Evolutionary conservation across 2,888 invertebrate genomes (phyloP).

Genomic region (Lordiphosa andalusiaca): DNA sequence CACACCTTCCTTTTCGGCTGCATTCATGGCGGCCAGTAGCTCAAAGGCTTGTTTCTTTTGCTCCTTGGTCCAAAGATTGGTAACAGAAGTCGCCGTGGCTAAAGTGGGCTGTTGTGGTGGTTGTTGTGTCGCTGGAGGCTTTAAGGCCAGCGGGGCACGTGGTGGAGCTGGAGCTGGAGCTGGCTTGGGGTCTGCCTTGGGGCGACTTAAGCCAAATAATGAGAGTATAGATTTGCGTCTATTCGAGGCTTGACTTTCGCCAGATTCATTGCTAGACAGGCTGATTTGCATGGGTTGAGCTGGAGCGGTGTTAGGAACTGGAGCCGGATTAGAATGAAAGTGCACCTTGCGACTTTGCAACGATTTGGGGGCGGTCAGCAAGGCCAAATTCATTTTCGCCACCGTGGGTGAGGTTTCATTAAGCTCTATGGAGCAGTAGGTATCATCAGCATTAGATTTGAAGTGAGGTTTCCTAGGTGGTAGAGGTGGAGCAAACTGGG

Average conservation of each 20-base stretch:
- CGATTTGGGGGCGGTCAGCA: slow-evolving; percentile 65
- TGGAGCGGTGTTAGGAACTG: neutral
- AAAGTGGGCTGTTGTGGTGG: slow-evolving; percentile 20
- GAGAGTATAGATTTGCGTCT: slow-evolving; percentile 76
- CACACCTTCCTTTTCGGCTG: slow-evolving; percentile 49
- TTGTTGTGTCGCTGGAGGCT: slow-evolving; percentile 39
- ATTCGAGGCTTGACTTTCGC: slow-evolving; percentile 58
- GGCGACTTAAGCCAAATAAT: slow-evolving; percentile 71
- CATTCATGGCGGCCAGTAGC: slow-evolving; percentile 79
- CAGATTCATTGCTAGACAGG: slow-evolving; percentile 75
- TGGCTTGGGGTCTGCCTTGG: slow-evolving; percentile 17
- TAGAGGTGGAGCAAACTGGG: slow-evolving; percentile 38
- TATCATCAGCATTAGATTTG: slow-evolving; percentile 64
- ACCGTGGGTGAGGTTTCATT: slow-evolving; percentile 77
- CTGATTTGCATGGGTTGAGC: slow-evolving; percentile 62
- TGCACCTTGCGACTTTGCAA: slow-evolving; percentile 67
- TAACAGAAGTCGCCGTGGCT: slow-evolving; percentile 38
- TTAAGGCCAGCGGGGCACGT: slow-evolving; percentile 46
- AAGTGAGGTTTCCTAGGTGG: slow-evolving; percentile 53
- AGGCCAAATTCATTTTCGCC: slow-evolving; percentile 75
- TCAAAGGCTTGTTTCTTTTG: slow-evolving; percentile 78
- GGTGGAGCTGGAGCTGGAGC: slow-evolving; percentile 1
- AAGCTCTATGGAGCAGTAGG: slow-evolving; percentile 77
- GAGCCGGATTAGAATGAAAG: slow-evolving; percentile 63
- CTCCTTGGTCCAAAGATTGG: slow-evolving; percentile 77